These are phyloP conservation scores for Cephus sareptanus DNA, from an alignment of 2,888 invertebrate species.

Conservation along the genomic window DNA sequence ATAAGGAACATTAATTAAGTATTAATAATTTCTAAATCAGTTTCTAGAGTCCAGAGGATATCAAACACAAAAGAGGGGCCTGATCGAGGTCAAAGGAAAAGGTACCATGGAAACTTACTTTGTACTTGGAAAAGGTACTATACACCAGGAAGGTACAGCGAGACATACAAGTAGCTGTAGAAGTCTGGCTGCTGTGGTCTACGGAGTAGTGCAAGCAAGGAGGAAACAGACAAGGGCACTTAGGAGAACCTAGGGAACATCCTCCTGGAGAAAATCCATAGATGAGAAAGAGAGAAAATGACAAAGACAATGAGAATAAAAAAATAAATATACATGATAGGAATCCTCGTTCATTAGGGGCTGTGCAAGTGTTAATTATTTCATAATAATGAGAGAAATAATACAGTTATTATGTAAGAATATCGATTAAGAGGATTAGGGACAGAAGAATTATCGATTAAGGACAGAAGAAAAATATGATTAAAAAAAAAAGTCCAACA, in stretches of 20 bases:
- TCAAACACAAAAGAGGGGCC: constrained; percentile 81
- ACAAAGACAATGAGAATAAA: neutral
- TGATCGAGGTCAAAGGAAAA: constrained; percentile 93
- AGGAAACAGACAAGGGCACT: constrained; percentile 72
- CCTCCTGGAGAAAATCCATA: neutral
- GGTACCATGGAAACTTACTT: constrained; percentile 97
- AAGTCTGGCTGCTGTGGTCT: constrained; percentile 88
- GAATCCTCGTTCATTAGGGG: neutral
- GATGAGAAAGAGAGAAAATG: neutral
- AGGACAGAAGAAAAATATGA: neutral
- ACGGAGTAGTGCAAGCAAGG: constrained; percentile 87
- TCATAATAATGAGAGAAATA: neutral
- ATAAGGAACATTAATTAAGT: neutral
- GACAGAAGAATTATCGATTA: neutral
- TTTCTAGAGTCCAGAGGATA: constrained; percentile 81
- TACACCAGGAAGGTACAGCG: constrained; percentile 70
- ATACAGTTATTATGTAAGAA: neutral
- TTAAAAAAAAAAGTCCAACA: neutral
- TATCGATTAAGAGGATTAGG: neutral
- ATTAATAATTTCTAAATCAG: constrained; percentile 64
- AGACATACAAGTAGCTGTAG: constrained; percentile 79
- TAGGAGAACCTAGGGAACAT: constrained; percentile 36
- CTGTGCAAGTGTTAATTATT: neutral
- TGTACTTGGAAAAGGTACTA: constrained; percentile 76
- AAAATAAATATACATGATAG: neutral